phyloP scores from a whole-genome alignment of 2,113 vertebrate species.

The Tachysurus fulvidraco region DNA sequence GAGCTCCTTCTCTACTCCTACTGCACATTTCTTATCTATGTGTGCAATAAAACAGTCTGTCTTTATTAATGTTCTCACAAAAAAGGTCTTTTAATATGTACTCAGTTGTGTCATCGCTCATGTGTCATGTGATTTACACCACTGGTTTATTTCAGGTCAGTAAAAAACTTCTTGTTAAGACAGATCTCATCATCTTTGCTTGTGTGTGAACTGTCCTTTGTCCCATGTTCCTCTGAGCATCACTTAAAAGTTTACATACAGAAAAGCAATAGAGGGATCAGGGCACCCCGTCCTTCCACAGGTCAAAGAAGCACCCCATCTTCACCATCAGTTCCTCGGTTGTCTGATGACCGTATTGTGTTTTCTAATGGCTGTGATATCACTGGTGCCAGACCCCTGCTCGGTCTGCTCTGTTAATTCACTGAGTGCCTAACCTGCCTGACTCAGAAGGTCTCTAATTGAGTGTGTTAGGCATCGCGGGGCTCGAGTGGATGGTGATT shows the following conservation, averaged over 20 bases:
- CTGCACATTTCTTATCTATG: neutral
- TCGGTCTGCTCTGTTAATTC: slow-evolving; percentile 49
- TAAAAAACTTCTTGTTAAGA: slow-evolving; percentile 11
- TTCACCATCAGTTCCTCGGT: neutral
- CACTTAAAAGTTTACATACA: slow-evolving; percentile 37
- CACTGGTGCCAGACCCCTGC: slow-evolving; percentile 56
- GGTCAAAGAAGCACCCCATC: slow-evolving; percentile 38
- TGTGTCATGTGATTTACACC: slow-evolving; percentile 16
- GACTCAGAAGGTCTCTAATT: slow-evolving; percentile 58
- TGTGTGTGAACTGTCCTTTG: slow-evolving; percentile 15
- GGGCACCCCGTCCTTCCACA: neutral
- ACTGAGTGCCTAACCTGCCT: slow-evolving; percentile 51
- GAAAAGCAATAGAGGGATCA: slow-evolving; percentile 10
- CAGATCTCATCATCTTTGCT: slow-evolving; percentile 28
- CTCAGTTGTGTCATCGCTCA: slow-evolving; percentile 24
- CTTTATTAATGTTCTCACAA: slow-evolving; percentile 1
- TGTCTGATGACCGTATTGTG: slow-evolving; percentile 40
- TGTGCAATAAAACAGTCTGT: neutral
- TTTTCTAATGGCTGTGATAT: slow-evolving; percentile 52
- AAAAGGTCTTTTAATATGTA: neutral
- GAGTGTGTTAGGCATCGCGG: slow-evolving; percentile 34
- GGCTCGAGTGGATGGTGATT: slow-evolving; percentile 43
- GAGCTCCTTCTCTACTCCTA: neutral
- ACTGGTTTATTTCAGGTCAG: slow-evolving; percentile 10
- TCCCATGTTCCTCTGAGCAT: slow-evolving; percentile 10